Conservation (phyloP, 2,888 invertebrate species). For the Lutraria lutraria region DNA sequence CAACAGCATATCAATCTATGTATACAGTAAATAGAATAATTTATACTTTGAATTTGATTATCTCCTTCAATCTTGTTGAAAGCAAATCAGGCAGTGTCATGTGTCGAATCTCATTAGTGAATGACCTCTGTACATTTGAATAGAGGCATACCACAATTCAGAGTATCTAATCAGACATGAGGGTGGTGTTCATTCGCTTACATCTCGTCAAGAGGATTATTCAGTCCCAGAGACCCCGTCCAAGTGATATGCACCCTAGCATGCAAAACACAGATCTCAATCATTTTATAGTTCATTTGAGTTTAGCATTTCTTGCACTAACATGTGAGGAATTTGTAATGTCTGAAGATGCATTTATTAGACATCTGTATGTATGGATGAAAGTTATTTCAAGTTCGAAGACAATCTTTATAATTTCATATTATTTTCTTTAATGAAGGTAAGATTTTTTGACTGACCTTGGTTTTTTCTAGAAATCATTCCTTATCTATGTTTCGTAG, state of each 20-base stretch:
- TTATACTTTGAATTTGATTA: background rate
- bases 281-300: too few relatives aligned
- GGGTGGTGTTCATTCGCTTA: background rate
- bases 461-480: too few relatives aligned
- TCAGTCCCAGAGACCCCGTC: background rate
- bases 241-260: background rate
- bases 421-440: too few relatives aligned
- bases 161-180: background rate
- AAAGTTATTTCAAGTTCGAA: too few relatives aligned
- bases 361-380: too few relatives aligned
- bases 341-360: too few relatives aligned
- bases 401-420: too few relatives aligned
- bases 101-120: background rate
- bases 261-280: too few relatives aligned
- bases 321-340: too few relatives aligned
- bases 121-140: background rate
- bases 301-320: too few relatives aligned
- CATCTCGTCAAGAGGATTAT: background rate
- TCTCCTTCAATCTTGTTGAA: background rate
- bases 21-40: background rate
- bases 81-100: background rate
- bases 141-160: background rate
- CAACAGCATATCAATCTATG: background rate
- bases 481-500: too few relatives aligned
- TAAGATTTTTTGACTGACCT: too few relatives aligned